These are phyloP conservation scores for Sebastes matsubarae DNA, from an alignment of 2,797 vertebrate genomes.

Conservation along the genomic window DNA sequence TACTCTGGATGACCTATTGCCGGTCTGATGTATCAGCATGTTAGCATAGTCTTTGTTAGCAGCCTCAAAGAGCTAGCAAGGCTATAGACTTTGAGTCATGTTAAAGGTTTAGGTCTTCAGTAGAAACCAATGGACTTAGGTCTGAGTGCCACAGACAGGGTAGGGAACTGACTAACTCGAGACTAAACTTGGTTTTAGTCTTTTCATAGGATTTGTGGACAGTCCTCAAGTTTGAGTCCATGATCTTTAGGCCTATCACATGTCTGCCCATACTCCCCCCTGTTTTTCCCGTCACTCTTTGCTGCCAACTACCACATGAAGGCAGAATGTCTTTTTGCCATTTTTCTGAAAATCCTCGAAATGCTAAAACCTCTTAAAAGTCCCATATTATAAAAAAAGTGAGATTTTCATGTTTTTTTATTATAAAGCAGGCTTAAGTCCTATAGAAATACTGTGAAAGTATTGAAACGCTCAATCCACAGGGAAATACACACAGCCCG, in stretches of 20 bases:
- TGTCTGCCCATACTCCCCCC: not conserved
- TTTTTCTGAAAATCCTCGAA: not conserved
- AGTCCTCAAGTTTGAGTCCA: not conserved
- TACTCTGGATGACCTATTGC: no score
- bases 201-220: not conserved
- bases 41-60: not conserved
- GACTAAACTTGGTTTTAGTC: no score
- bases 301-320: not conserved
- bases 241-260: not conserved
- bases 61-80: not conserved
- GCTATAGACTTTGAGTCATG: not conserved
- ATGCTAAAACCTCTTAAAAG: not conserved
- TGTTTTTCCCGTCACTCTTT: not conserved
- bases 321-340: not conserved
- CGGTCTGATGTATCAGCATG: not conserved
- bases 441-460: no score
- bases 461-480: no score
- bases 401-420: no score
- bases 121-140: not conserved
- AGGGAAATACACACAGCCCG: no score
- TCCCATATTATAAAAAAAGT: no score
- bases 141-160: not conserved
- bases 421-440: no score
- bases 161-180: not conserved
- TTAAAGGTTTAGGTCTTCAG: not conserved